Percentiles rank a stretch among this genome's conserved stretches.
Evolutionary conservation across 2,113 vertebrate species (phyloP).

Genomic region (Tyrannus savana): DNA sequence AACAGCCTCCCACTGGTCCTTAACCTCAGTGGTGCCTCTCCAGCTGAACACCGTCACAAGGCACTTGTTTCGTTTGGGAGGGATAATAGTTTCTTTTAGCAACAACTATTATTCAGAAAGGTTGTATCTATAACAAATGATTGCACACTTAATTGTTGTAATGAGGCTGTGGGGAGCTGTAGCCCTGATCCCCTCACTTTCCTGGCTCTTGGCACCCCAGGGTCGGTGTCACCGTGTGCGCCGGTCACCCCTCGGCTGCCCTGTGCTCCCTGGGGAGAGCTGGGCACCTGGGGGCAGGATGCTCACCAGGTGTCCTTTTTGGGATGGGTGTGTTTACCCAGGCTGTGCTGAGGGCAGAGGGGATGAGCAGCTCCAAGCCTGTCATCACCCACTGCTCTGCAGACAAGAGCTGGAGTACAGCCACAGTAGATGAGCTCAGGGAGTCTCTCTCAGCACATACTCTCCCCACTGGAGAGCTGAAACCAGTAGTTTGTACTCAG

Average conservation of each 20-base stretch:
- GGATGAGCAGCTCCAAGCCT: neutral
- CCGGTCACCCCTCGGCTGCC: neutral
- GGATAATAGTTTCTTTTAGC: neutral
- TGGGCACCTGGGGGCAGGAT: neutral
- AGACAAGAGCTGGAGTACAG: accelerated
- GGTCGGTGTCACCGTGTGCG: accelerated
- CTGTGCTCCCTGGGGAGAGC: neutral
- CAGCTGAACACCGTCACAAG: neutral
- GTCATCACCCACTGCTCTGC: neutral
- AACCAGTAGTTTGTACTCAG: accelerated
- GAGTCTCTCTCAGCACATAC: neutral
- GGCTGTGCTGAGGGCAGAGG: neutral
- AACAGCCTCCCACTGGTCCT: neutral
- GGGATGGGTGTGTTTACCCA: neutral
- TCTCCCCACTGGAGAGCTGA: neutral
- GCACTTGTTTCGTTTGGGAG: neutral
- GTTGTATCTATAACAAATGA: neutral
- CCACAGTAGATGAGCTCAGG: accelerated
- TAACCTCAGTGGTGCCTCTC: neutral
- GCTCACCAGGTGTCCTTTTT: neutral
- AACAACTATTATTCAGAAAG: accelerated
- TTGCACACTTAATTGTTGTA: accelerated
- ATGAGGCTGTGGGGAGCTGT: neutral
- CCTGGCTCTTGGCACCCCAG: neutral
- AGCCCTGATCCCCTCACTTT: neutral